A percentile compares a stretch with the other conserved stretches of the same genome.
Evolutionary conservation across 1,140 invertebrate genomes (phyloP).

Genomic region (Sinella curviseta): DNA sequence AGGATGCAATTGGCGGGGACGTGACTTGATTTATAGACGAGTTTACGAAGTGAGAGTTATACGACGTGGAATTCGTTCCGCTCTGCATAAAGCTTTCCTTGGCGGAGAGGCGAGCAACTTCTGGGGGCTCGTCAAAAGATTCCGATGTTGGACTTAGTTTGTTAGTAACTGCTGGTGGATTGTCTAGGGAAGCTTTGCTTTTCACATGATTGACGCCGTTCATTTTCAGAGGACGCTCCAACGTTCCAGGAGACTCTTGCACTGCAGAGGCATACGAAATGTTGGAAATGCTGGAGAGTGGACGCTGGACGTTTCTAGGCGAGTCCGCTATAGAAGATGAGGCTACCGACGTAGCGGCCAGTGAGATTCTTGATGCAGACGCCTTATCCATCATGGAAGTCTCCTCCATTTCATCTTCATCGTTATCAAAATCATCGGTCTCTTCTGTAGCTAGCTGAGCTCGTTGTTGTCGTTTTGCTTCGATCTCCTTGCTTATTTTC

Average conservation of each 20-base stretch:
- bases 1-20: background rate
- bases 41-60: background rate
- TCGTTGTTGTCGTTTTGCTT: conserved; percentile 24
- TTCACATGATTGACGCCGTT: conserved; percentile 28
- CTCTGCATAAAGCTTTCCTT: background rate
- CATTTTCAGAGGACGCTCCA: conserved; percentile 36
- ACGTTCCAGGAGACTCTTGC: conserved; percentile 13
- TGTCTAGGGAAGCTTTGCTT: background rate
- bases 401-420: conserved; percentile 50
- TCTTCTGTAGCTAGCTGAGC: conserved; percentile 49
- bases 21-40: background rate
- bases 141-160: conserved; percentile 3
- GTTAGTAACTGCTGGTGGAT: no score
- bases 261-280: conserved; percentile 30
- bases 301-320: conserved; percentile 26
- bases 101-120: background rate
- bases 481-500: background rate
- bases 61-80: background rate
- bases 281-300: conserved; percentile 38
- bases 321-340: conserved; percentile 35
- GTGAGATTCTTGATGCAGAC: conserved; percentile 25
- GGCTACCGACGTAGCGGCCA: conserved; percentile 22
- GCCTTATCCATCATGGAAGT: conserved; percentile 25
- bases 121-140: background rate
- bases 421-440: conserved; percentile 35